phyloP scores from a whole-genome alignment of 1,140 invertebrate genomes.

The Apis cerana region DNA sequence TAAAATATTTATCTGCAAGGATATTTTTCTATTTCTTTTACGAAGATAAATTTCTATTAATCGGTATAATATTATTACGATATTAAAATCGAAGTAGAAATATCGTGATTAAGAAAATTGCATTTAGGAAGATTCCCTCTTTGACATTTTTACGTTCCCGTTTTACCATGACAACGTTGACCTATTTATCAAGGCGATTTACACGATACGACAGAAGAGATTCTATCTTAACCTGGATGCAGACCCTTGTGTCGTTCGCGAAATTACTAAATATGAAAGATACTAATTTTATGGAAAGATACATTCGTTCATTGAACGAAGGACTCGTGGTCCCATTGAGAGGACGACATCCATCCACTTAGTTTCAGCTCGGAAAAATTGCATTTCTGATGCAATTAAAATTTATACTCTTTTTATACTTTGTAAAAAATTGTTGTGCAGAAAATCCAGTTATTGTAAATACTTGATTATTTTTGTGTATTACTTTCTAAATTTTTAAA shows the following conservation, averaged over 20 bases:
- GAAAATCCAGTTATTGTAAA: not conserved
- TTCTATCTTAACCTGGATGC: slow-evolving; percentile 38
- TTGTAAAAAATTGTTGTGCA: not conserved
- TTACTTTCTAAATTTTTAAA: not conserved
- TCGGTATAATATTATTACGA: too few species aligned
- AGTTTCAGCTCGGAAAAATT: not conserved
- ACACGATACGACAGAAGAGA: slow-evolving; percentile 20
- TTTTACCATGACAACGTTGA: slow-evolving; percentile 7
- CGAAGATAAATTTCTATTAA: not conserved
- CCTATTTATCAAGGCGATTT: slow-evolving; percentile 30
- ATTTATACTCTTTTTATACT: not conserved
- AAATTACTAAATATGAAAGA: slow-evolving; percentile 25
- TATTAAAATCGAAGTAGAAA: not conserved
- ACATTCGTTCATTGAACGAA: not conserved
- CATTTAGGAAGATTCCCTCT: not conserved
- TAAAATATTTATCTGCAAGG: not conserved
- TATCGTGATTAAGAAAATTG: slow-evolving; percentile 12
- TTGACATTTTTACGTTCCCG: not conserved
- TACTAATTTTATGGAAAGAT: slow-evolving; percentile 28
- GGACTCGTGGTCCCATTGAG: not conserved
- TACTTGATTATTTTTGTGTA: not conserved
- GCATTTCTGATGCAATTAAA: slow-evolving; percentile 5
- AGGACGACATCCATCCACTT: slow-evolving; percentile 12
- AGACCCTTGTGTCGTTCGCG: slow-evolving; percentile 5
- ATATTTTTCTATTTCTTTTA: not conserved